A percentile compares a stretch with the other conserved stretches of the same genome.
Conservation (phyloP, 2,888 invertebrate species). For the Periphyllus acericola region DNA sequence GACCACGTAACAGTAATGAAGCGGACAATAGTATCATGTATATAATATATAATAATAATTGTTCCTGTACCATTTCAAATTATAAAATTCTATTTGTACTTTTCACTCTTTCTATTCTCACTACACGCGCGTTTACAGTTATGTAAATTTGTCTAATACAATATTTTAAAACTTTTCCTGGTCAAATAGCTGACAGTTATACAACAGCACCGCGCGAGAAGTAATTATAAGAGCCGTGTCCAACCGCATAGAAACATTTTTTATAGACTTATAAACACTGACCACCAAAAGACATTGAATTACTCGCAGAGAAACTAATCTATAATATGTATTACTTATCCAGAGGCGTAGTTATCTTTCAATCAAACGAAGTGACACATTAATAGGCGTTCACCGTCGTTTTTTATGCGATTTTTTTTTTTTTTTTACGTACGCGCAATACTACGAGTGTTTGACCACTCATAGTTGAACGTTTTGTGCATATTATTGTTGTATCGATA, state of each 20-base stretch:
- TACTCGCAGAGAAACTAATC: no score
- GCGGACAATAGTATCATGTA: background rate
- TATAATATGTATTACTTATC: no score
- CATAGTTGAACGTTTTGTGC: no score
- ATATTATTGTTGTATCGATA: no score
- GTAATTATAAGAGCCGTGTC: slow-evolving; percentile 7
- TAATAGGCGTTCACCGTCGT: no score
- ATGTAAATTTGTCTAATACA: slow-evolving; percentile 12
- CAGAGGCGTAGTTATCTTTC: no score
- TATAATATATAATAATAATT: background rate
- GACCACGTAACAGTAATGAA: background rate
- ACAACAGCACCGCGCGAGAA: background rate
- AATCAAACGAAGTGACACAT: no score
- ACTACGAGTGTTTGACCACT: no score
- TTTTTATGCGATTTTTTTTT: no score
- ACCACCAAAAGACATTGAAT: background rate
- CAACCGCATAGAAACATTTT: background rate
- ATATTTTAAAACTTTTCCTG: background rate
- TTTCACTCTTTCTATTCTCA: background rate
- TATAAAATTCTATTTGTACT: slow-evolving; percentile 6
- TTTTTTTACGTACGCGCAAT: no score
- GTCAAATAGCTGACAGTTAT: background rate
- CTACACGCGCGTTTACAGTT: background rate
- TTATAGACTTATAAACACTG: background rate
- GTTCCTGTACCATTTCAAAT: background rate